These are phyloP conservation scores for Ptilorrhoa leucosticta DNA, from an alignment of 2,113 vertebrate species.

Conservation along the genomic window DNA sequence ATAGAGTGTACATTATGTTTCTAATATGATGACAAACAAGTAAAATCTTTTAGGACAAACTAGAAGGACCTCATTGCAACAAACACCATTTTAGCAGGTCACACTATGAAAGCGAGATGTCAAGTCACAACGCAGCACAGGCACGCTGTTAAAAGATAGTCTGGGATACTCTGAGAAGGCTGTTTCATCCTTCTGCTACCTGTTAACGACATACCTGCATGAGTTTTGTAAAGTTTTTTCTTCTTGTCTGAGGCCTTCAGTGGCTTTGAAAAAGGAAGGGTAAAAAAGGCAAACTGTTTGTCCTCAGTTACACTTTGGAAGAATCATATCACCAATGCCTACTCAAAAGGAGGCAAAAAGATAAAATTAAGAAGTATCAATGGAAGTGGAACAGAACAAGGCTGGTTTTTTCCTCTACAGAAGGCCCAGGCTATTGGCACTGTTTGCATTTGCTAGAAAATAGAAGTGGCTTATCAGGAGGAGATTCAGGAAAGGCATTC, in stretches of 20 bases:
- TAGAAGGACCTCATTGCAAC: conserved; percentile 14
- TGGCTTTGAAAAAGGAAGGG: not conserved
- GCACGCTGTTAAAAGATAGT: not conserved
- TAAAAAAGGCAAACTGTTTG: not conserved
- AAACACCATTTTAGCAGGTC: not conserved
- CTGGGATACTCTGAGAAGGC: not conserved
- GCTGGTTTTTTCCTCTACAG: not conserved
- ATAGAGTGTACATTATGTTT: conserved; percentile 33
- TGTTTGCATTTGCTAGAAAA: not conserved
- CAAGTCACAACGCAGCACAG: not conserved
- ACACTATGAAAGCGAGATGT: not conserved
- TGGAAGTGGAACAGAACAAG: not conserved
- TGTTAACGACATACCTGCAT: not conserved
- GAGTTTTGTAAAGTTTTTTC: conserved; percentile 29
- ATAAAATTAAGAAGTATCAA: not conserved
- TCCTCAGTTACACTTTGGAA: not conserved
- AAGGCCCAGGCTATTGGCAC: not conserved
- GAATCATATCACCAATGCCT: not conserved
- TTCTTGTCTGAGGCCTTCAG: conserved; percentile 23
- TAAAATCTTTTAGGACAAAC: conserved; percentile 25
- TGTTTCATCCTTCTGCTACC: not conserved
- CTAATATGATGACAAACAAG: conserved; percentile 38
- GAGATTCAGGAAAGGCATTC: not conserved
- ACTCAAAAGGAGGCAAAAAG: not conserved
- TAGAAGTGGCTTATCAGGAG: not conserved